Percentiles rank a stretch among this genome's conserved stretches.
phyloP scores from a whole-genome alignment of 2,113 vertebrate genomes.

The Podocnemis expansa region DNA sequence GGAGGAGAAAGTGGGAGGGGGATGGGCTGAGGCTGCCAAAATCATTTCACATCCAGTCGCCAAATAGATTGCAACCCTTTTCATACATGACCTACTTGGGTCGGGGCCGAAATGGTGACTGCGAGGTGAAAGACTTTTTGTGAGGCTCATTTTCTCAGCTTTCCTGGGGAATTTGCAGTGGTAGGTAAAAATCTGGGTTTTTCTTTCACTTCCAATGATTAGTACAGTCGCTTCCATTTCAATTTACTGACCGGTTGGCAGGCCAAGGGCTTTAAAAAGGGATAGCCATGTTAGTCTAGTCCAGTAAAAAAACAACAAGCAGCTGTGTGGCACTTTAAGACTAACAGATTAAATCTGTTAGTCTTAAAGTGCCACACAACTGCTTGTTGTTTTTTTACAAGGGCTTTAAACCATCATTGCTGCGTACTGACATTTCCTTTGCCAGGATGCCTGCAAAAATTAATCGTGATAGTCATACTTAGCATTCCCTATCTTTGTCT shows the following conservation, averaged over 20 bases:
- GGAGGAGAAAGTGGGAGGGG: neutral
- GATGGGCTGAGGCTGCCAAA: no score
- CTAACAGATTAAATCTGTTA: no score
- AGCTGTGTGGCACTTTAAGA: no score
- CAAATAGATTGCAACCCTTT: neutral
- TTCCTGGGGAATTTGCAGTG: neutral
- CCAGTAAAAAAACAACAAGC: no score
- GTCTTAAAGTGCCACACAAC: no score
- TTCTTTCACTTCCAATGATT: no score
- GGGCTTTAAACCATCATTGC: neutral
- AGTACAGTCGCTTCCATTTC: neutral
- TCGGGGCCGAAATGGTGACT: neutral
- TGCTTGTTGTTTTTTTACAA: no score
- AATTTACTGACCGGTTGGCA: neutral
- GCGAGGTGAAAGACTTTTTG: neutral
- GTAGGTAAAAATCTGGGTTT: no score
- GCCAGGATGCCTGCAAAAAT: neutral
- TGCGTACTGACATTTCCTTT: neutral
- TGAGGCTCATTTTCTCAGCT: neutral
- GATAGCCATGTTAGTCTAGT: no score
- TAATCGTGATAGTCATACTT: no score
- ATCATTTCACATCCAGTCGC: neutral
- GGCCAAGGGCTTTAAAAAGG: neutral
- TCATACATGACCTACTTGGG: neutral
- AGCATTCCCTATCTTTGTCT: neutral